These are phyloP conservation scores for Epizoanthus illoricatus DNA, from an alignment of 92 coral and sea anemone species.

Conservation along the genomic window DNA sequence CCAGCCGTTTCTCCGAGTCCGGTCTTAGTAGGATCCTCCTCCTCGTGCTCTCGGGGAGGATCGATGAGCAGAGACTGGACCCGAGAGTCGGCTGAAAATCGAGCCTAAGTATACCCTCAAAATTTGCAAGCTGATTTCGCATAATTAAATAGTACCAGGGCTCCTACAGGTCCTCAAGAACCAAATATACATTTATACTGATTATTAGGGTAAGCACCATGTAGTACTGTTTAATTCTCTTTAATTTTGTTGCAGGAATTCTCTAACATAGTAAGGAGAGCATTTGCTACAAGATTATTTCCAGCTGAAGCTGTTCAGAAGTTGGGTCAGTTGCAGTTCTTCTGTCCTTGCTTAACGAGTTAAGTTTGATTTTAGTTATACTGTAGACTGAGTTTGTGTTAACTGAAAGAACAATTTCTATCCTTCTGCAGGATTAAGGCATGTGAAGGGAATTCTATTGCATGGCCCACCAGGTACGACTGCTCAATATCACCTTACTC, in stretches of 20 bases:
- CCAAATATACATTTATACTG: no score
- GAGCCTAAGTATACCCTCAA: no score
- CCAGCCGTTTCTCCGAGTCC: no score
- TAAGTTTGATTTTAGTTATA: not conserved
- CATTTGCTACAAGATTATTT: conserved; percentile 94
- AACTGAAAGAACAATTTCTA: not conserved
- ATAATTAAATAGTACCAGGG: no score
- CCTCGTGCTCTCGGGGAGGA: no score
- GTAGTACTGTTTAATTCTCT: not conserved
- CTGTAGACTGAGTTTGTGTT: not conserved
- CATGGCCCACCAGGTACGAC: conserved; percentile 93
- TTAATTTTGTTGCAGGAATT: conserved; percentile 65
- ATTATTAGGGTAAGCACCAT: no score
- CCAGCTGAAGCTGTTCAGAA: conserved; percentile 91
- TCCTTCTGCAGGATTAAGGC: conserved; percentile 68
- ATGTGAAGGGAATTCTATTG: conserved; percentile 93
- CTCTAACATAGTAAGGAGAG: conserved; percentile 93
- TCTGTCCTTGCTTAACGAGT: not conserved
- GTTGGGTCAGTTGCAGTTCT: conserved; percentile 66
- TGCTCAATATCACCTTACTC: not conserved
- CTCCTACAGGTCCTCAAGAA: no score
- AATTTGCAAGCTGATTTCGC: no score
- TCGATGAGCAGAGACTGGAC: no score
- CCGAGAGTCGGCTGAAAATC: no score
- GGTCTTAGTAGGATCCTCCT: no score